A percentile compares a stretch with the other conserved stretches of the same genome.
Evolutionary conservation across 1,140 invertebrate genomes (phyloP).

Genomic region (Thaumatotibia leucotreta): DNA sequence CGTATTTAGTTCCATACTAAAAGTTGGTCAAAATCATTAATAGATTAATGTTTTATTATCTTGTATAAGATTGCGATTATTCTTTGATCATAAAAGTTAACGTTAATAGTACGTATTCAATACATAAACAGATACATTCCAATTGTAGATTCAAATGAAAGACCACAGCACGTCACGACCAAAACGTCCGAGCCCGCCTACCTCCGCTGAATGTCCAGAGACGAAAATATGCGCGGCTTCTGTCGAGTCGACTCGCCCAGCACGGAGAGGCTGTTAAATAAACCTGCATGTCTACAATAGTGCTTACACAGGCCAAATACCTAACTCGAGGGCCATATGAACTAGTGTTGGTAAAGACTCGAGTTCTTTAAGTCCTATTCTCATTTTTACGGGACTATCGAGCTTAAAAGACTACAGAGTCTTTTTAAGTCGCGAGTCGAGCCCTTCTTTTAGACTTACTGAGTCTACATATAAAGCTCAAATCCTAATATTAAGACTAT

Average conservation of each 20-base stretch:
- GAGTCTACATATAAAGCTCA: no score
- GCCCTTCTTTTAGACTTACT: no score
- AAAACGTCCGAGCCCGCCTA: constrained; percentile 33
- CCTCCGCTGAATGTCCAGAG: constrained; percentile 71
- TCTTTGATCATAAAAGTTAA: no score
- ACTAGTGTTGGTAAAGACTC: background rate
- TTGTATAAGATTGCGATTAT: no score
- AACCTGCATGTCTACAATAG: background rate
- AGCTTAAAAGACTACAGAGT: background rate
- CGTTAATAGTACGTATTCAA: no score
- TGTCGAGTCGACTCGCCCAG: constrained; percentile 62
- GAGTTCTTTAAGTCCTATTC: background rate
- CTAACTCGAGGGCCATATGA: background rate
- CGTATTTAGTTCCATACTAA: no score
- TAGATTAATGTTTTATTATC: no score
- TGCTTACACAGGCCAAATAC: background rate
- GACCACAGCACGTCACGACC: constrained; percentile 4
- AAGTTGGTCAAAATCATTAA: no score
- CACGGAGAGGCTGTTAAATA: constrained; percentile 55
- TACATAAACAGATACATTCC: no score
- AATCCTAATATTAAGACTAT: no score
- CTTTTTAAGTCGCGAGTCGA: no score
- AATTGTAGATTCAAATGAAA: no score
- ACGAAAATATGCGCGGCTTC: constrained; percentile 72
- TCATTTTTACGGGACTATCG: background rate